Conservation (phyloP, 1,140 invertebrate genomes). For the Prorops nasuta region DNA sequence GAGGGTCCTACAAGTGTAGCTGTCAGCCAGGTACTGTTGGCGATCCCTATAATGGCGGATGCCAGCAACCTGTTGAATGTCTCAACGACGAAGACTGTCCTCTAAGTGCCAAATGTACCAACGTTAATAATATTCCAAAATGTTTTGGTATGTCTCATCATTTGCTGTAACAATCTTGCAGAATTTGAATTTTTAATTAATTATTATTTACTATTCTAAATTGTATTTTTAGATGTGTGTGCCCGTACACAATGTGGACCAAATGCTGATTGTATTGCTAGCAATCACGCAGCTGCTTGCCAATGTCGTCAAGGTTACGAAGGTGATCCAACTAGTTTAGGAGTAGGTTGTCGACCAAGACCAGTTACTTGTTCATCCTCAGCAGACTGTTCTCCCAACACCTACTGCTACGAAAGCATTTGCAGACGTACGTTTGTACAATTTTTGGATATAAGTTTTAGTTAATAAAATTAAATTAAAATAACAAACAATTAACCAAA, state of each 20-base stretch:
- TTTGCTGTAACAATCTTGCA: not conserved
- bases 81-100: constrained; percentile 76
- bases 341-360: constrained; percentile 74
- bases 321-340: constrained; percentile 69
- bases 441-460: constrained; percentile 2
- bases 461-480: constrained; percentile 8
- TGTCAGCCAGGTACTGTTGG: constrained; percentile 78
- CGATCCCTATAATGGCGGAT: constrained; percentile 79
- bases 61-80: constrained; percentile 76
- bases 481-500: constrained; percentile 3
- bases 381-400: constrained; percentile 72
- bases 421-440: constrained; percentile 74
- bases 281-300: constrained; percentile 72
- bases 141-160: constrained; percentile 60
- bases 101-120: constrained; percentile 69
- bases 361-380: constrained; percentile 69
- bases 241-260: constrained; percentile 71
- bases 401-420: constrained; percentile 77
- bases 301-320: constrained; percentile 75
- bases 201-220: not conserved
- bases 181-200: not conserved
- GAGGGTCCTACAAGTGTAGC: constrained; percentile 77
- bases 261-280: constrained; percentile 78
- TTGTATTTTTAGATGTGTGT: constrained; percentile 71
- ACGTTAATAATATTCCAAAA: constrained; percentile 68